A percentile compares a stretch with the other conserved stretches of the same genome.
These are phyloP conservation scores for Noctua janthina DNA, from an alignment of 2,888 invertebrate species.

Conservation along the genomic window DNA sequence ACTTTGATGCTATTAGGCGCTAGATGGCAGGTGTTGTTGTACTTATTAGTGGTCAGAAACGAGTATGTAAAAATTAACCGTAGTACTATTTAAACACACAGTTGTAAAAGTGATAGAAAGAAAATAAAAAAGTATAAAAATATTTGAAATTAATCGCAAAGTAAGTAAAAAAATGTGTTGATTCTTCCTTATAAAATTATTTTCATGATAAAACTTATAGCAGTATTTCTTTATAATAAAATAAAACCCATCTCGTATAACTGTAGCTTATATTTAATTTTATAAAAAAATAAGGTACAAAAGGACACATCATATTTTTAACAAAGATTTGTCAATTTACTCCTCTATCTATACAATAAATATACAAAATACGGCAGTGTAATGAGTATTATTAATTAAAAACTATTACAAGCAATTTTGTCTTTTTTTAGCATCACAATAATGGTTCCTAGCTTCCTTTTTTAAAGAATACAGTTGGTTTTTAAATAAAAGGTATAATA, in stretches of 20 bases:
- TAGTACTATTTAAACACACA: not conserved
- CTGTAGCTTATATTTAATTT: conserved; percentile 72
- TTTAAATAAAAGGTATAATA: conserved; percentile 13
- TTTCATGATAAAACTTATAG: not conserved
- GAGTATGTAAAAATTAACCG: not conserved
- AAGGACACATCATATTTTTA: conserved; percentile 77
- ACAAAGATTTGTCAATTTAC: conserved; percentile 64
- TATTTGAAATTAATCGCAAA: too few relatives aligned
- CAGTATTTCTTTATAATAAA: not conserved
- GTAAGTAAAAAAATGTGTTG: too few relatives aligned
- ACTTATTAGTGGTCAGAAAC: not conserved
- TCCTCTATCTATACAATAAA: conserved; percentile 70
- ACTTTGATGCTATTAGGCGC: not conserved
- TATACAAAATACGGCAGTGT: conserved; percentile 70
- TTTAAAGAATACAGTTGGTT: conserved; percentile 29
- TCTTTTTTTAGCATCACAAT: conserved; percentile 66
- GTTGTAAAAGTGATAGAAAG: too few relatives aligned
- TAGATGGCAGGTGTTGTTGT: conserved; percentile 23
- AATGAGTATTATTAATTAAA: conserved; percentile 73
- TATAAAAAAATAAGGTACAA: conserved; percentile 85
- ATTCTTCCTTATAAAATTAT: too few relatives aligned
- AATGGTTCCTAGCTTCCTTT: conserved; percentile 61
- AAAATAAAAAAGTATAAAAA: too few relatives aligned
- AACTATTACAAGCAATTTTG: conserved; percentile 65
- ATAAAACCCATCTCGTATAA: conserved; percentile 41